Percentiles rank a stretch among this genome's conserved stretches.
phyloP scores from a whole-genome alignment of 2,113 vertebrate species.

The Syngnathus scovelli region DNA sequence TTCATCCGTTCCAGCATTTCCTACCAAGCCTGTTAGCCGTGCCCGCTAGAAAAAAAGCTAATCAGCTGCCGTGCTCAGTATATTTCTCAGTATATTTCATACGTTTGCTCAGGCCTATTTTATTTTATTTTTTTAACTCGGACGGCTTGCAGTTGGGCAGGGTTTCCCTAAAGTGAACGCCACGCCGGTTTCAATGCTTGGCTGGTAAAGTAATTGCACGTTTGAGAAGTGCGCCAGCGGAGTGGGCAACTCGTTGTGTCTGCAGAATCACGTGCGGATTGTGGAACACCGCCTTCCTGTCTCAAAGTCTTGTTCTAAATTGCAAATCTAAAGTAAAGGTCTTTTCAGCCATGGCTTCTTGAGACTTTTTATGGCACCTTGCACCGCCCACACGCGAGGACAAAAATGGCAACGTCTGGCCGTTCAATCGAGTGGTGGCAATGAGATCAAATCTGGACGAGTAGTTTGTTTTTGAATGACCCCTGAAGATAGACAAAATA shows the following conservation, averaged over 20 bases:
- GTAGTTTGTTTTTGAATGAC: too few species aligned
- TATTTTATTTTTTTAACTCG: not conserved
- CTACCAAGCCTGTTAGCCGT: constrained; percentile 35
- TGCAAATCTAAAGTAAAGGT: too few species aligned
- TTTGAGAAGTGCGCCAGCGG: too few species aligned
- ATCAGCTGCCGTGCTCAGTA: constrained; percentile 4
- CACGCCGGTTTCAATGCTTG: not conserved
- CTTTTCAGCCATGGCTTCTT: too few species aligned
- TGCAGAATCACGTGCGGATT: too few species aligned
- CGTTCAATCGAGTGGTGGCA: not conserved
- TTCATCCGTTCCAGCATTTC: constrained; percentile 41
- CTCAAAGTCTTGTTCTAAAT: too few species aligned
- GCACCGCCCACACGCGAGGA: not conserved
- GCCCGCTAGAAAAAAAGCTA: not conserved
- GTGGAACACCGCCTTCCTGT: too few species aligned
- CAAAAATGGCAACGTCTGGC: not conserved
- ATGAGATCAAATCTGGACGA: not conserved
- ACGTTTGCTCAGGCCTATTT: not conserved
- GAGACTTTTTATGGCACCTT: too few species aligned
- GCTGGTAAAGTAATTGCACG: too few species aligned
- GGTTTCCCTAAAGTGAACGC: not conserved
- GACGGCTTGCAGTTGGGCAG: not conserved
- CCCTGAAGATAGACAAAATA: not conserved
- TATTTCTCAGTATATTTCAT: constrained; percentile 40
- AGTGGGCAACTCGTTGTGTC: too few species aligned